phyloP scores from a whole-genome alignment of 2,113 vertebrate genomes.

The Vulpes lagopus region DNA sequence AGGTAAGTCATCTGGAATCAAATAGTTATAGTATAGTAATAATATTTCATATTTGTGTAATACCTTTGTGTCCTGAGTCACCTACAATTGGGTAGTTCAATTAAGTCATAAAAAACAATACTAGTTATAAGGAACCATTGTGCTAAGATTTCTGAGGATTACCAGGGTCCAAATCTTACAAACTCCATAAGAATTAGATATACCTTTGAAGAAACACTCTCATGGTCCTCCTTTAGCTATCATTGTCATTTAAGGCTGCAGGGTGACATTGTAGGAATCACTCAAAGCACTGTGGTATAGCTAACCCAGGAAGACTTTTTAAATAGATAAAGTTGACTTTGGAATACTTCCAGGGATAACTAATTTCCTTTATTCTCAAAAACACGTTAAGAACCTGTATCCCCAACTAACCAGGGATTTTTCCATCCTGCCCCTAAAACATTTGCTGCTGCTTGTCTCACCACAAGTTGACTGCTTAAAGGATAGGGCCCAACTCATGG shows the following conservation, averaged over 20 bases:
- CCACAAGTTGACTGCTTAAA: background rate
- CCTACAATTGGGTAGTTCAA: slow-evolving; percentile 46
- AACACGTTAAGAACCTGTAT: background rate
- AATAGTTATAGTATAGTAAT: slow-evolving; percentile 43
- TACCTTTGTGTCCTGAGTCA: slow-evolving; percentile 61
- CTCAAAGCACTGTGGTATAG: background rate
- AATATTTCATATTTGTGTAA: slow-evolving; percentile 38
- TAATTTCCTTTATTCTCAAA: slow-evolving; percentile 29
- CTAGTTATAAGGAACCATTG: slow-evolving; percentile 11
- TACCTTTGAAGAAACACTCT: slow-evolving; percentile 16
- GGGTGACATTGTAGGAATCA: background rate
- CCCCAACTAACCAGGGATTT: background rate
- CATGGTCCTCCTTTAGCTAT: background rate
- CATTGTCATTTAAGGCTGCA: background rate
- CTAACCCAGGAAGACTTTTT: background rate
- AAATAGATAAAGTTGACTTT: slow-evolving; percentile 28
- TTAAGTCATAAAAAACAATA: slow-evolving; percentile 58
- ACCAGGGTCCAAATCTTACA: background rate
- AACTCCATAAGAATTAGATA: background rate
- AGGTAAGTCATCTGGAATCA: slow-evolving; percentile 39
- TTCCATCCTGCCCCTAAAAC: background rate
- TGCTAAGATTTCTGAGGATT: slow-evolving; percentile 43
- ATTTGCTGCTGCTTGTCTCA: background rate
- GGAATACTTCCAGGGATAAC: background rate
- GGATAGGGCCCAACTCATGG: background rate